Percentiles rank a stretch among this genome's conserved stretches.
Conservation (phyloP, 37 sponge, comb jelly and placozoan species). For the Chondrosia reniformis region DNA sequence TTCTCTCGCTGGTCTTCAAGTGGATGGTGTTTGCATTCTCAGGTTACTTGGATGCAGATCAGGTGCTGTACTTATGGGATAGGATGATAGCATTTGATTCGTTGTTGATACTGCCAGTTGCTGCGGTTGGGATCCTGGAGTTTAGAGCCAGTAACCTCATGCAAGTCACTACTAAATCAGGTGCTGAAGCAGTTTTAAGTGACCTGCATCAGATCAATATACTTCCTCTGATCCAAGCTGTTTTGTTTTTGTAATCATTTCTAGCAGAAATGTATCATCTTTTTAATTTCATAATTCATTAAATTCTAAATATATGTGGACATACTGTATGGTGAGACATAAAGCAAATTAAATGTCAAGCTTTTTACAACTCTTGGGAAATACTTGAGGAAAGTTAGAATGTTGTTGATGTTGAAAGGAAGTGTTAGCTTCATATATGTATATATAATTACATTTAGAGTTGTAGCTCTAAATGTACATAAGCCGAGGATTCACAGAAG, state of each 20-base stretch:
- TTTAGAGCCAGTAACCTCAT: constrained; percentile 73
- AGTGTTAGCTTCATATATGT: too few species aligned
- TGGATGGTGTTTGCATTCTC: constrained; percentile 88
- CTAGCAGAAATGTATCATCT: too few species aligned
- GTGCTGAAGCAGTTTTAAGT: constrained; percentile 72
- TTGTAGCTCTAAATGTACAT: too few species aligned
- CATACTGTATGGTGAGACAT: too few species aligned
- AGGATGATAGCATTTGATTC: constrained; percentile 79
- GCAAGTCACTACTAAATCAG: constrained; percentile 49
- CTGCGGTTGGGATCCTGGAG: constrained; percentile 72
- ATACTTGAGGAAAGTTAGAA: too few species aligned
- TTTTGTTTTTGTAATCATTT: constrained; percentile 49
- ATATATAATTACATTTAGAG: too few species aligned
- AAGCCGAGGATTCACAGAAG: too few species aligned
- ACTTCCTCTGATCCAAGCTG: constrained; percentile 71
- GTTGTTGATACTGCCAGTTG: constrained; percentile 54
- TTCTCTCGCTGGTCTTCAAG: constrained; percentile 62
- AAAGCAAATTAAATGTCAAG: too few species aligned
- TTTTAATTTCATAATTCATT: too few species aligned
- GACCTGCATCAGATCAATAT: constrained; percentile 59
- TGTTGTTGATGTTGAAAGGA: too few species aligned
- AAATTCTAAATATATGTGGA: too few species aligned
- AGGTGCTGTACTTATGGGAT: constrained; percentile 84
- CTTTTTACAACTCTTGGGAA: too few species aligned
- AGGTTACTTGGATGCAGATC: constrained; percentile 63